These are phyloP conservation scores for Leptopilina boulardi DNA, from an alignment of 1,140 invertebrate genomes.

Conservation along the genomic window DNA sequence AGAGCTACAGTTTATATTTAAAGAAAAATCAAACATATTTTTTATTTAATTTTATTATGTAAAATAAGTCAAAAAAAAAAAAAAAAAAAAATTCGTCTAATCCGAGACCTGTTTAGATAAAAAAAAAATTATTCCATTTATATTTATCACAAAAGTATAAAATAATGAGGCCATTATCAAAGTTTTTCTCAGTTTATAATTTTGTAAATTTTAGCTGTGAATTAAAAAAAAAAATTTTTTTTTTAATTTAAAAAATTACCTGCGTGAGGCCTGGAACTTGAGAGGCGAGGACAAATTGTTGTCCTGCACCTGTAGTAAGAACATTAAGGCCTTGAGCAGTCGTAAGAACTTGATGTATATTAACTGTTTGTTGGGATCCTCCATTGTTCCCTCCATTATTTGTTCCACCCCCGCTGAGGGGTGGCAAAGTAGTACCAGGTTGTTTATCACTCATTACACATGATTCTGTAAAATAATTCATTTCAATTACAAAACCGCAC, in stretches of 20 bases:
- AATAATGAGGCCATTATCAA: constrained; percentile 50
- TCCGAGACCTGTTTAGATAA: no score
- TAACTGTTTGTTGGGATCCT: constrained; percentile 71
- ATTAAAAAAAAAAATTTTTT: not conserved
- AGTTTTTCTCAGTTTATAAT: not conserved
- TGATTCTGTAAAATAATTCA: constrained; percentile 65
- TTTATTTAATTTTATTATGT: no score
- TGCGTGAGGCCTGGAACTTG: constrained; percentile 74
- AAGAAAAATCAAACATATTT: no score
- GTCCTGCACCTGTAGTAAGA: constrained; percentile 71
- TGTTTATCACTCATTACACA: constrained; percentile 77
- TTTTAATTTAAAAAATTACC: constrained; percentile 50
- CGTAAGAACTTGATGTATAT: constrained; percentile 74
- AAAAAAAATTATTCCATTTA: no score
- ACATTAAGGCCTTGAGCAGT: constrained; percentile 72
- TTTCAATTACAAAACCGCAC: not conserved
- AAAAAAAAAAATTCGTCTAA: no score
- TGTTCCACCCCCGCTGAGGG: constrained; percentile 72
- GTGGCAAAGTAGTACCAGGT: constrained; percentile 71
- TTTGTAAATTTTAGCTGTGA: not conserved
- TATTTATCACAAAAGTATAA: not conserved
- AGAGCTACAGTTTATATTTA: no score
- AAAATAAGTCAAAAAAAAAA: no score
- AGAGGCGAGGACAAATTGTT: constrained; percentile 75
- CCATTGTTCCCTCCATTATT: constrained; percentile 71